Conservation (phyloP, 2,113 vertebrate genomes). For the Solea solea region DNA sequence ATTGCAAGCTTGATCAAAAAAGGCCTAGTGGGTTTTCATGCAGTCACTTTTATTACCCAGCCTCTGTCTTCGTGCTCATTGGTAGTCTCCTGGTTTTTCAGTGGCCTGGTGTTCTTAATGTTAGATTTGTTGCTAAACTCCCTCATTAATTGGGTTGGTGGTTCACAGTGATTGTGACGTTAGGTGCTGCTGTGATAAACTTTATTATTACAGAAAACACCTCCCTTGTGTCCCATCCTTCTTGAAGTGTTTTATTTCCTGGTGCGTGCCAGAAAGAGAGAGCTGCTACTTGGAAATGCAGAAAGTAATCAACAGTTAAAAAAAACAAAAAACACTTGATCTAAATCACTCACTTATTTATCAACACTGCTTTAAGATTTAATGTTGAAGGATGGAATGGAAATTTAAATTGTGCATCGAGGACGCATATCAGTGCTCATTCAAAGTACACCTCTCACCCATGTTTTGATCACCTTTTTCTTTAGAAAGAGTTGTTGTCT, state of each 20-base stretch:
- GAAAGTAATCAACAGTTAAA: constrained; percentile 21
- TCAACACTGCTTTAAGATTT: constrained; percentile 30
- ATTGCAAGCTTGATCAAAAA: constrained; percentile 33
- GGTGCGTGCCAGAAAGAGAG: constrained; percentile 22
- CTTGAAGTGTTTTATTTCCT: constrained; percentile 36
- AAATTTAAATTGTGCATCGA: constrained; percentile 43
- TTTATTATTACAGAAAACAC: constrained; percentile 4
- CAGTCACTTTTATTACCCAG: not conserved
- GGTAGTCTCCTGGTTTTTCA: constrained; percentile 7
- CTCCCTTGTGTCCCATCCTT: constrained; percentile 10
- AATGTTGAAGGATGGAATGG: constrained; percentile 40
- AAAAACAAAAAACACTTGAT: not conserved
- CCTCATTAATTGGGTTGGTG: not conserved
- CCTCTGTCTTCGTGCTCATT: constrained; percentile 1
- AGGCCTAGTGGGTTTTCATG: constrained; percentile 2
- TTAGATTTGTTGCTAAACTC: constrained; percentile 3
- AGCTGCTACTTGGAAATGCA: constrained; percentile 7
- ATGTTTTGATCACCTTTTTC: not conserved
- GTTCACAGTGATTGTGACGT: constrained; percentile 5
- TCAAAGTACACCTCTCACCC: not conserved
- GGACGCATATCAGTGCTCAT: not conserved
- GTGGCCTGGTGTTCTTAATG: not conserved
- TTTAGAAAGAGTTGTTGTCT: too few relatives aligned
- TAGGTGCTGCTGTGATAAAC: constrained; percentile 14
- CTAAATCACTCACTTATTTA: constrained; percentile 28